Evolutionary conservation across 2,797 vertebrate species (phyloP), one percentile per base, ranked within the genome.

Genomic region (Melanotaenia boesemani): DNA sequence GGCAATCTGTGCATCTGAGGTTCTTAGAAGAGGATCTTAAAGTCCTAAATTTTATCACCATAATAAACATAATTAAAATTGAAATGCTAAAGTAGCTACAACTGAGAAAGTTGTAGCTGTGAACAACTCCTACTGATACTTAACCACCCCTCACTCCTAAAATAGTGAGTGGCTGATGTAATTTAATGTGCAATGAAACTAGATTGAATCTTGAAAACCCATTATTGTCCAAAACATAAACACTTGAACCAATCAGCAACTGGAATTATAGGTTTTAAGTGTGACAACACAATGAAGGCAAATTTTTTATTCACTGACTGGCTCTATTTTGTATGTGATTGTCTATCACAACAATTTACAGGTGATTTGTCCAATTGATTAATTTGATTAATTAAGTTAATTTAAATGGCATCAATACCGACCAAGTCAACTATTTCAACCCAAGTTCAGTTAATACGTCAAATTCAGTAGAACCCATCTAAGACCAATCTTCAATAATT

Each of bases 1-100:
- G 71, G 34, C 55, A 59, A 72, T 76, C 41, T 64, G 64, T 54
- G 54, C 28, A 63, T 81, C 63, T 72, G 63, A 76, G 55, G 36
- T 46, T 74, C 71, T 75, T 28, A 1, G 6, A 55, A 79, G 77
- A 70, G 50, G 50, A 69, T 69, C 63, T 66, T 28, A 70, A 12
- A 63, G 48, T 60, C 63, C 44, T 67, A 37, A 12, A 30, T 30
- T 63, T 60, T 18, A 28, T 26, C 39, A 20, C 64, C 12, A 2
- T 41, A n/a, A 70, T 70, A 44, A 6, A 16, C 15, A 44, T 44
- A 44, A 44, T 12, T 3, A 15, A 44, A 1, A 44, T 44, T 4
- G 6, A 2, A 44, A 36, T 36, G 36, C 8, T 18, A 41, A 15
- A 50, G 7, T 15, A 18, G 15, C 16, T 18, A 46, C 41, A 46